Evolutionary conservation across 2,888 invertebrate genomes (phyloP), one percentile per base, ranked within the genome.

Genomic region (Lathronympha strigana): DNA sequence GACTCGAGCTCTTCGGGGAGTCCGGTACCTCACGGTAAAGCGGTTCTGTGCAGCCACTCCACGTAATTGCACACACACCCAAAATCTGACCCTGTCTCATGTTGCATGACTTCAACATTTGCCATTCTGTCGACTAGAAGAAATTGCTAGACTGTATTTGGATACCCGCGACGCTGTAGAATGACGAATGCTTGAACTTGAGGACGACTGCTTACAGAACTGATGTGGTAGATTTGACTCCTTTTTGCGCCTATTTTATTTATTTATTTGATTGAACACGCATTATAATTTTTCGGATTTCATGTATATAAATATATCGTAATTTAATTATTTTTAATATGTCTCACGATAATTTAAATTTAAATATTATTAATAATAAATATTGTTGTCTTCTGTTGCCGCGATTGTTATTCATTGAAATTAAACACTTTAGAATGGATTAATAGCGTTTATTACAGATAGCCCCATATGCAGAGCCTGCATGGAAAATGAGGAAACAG

Each of bases 51-150:
- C 83, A 82, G 73, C 83, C 83, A 75, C 76, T 77, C 66, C 77
- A 81, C 76, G 64, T 66, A 80, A 81, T 15, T 86, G 87, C 84
- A 83, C 75, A 67, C 72, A 74, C 82, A 78, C 73, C 70, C 76
- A 77, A 81, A 74, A 76, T 77, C 78, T 75, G 76, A 79, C 75
- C 74, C 73, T 75, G 78, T 73, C 73, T 72, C 77, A 73, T 72
- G 76, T 75, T 73, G 72, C 71, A 74, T 73, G 77, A 80, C 81
- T 88, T 88, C 88, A 88, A 88, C 78, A 82, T 88, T 88, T 88
- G 87, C 88, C 87, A 88, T 88, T 88, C 88, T 86, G 87, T 87
- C 83, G 81, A 84, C 86, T 88, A 87, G 86, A 87, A 78, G 78
- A 78, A 85, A 84, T 84, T 79, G 85, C 87, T 87, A 87, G 88